Evolutionary conservation across 2,888 invertebrate species (phyloP).

Genomic region (Sepioteuthis lessoniana): DNA sequence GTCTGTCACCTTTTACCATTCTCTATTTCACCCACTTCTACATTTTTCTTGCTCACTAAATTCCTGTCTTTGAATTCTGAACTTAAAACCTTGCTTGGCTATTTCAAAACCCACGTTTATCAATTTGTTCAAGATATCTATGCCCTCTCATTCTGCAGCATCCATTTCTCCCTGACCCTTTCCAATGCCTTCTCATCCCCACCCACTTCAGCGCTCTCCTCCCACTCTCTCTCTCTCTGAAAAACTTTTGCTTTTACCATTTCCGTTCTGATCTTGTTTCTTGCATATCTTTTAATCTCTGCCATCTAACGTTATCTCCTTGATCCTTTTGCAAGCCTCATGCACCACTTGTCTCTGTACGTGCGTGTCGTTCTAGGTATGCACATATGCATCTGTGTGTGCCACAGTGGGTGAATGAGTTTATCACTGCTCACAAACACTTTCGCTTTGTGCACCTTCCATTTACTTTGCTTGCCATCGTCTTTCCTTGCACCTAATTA

Average conservation of each 20-base stretch:
- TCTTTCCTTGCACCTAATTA: not conserved
- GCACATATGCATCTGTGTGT: not conserved
- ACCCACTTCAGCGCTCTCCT: too few species aligned
- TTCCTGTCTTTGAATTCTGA: not conserved
- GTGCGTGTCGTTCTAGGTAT: not conserved
- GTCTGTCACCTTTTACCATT: not conserved
- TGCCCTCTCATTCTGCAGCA: not conserved
- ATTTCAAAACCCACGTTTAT: not conserved
- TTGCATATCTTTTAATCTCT: conserved; percentile 33
- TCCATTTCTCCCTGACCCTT: not conserved
- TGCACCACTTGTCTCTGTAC: not conserved
- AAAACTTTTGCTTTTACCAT: not conserved
- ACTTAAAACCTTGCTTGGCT: not conserved
- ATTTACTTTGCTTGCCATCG: not conserved
- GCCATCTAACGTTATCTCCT: not conserved
- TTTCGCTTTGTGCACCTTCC: not conserved
- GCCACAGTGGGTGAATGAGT: not conserved
- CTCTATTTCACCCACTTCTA: not conserved
- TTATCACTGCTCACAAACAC: not conserved
- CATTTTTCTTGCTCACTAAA: not conserved
- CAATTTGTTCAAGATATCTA: conserved; percentile 17
- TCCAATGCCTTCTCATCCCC: not conserved
- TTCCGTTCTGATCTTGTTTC: not conserved
- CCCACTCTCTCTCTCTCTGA: not conserved
- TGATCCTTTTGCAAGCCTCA: not conserved